phyloP scores from a whole-genome alignment of 2,888 invertebrate species.

The Bhutanitis thaidina region DNA sequence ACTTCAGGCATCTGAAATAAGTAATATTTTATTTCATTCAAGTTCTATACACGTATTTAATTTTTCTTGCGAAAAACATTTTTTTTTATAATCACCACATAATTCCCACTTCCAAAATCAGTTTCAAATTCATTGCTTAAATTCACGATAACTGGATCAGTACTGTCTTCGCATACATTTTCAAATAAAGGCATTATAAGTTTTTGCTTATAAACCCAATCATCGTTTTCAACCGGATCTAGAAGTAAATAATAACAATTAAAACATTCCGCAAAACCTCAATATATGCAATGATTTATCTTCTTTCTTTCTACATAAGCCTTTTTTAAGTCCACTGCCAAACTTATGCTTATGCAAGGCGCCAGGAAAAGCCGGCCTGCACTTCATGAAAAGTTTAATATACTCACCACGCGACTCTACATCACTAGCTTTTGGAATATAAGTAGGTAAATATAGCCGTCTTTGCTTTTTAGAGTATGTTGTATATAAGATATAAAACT shows the following conservation, averaged over 20 bases:
- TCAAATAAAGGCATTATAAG: slow-evolving; percentile 59
- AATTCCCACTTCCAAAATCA: slow-evolving; percentile 45
- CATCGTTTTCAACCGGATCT: slow-evolving; percentile 39
- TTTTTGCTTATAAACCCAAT: slow-evolving; percentile 60
- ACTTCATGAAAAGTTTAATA: too few relatives aligned
- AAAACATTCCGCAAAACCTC: not conserved
- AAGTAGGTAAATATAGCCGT: too few relatives aligned
- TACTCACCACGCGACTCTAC: too few relatives aligned
- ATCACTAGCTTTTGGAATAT: too few relatives aligned
- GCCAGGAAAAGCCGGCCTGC: too few relatives aligned
- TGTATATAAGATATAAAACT: too few relatives aligned
- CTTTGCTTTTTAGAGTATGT: too few relatives aligned
- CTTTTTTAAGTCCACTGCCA: too few relatives aligned
- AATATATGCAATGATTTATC: not conserved
- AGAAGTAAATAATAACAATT: slow-evolving; percentile 17
- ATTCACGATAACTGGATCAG: slow-evolving; percentile 38
- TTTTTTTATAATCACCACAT: slow-evolving; percentile 41
- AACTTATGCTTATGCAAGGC: too few relatives aligned
- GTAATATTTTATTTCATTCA: not conserved
- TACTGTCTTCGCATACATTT: slow-evolving; percentile 63
- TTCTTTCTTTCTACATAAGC: too few relatives aligned
- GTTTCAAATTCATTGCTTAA: slow-evolving; percentile 50
- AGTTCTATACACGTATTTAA: not conserved
- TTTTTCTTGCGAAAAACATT: not conserved
- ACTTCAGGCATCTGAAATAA: slow-evolving; percentile 51